Conservation (phyloP, 2,797 vertebrate species). For the Darevskia mixta region DNA sequence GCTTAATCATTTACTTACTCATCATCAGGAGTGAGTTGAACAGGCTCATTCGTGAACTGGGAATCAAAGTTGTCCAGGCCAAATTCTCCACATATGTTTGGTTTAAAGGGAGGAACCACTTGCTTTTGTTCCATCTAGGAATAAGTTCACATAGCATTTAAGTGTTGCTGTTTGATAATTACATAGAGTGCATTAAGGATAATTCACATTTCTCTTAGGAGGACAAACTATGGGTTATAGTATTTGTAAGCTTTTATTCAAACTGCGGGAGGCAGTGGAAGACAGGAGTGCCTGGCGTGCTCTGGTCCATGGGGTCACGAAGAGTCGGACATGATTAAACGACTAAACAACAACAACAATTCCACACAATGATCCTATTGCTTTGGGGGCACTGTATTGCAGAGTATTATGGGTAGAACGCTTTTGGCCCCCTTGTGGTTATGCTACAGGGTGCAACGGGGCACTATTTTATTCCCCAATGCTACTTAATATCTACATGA, state of each 20-base stretch:
- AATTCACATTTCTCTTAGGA: neutral
- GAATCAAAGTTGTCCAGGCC: constrained; percentile 98
- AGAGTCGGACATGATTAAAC: no score
- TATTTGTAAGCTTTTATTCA: neutral
- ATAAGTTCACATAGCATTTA: constrained; percentile 51
- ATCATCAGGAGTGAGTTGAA: constrained; percentile 97
- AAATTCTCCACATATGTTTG: constrained; percentile 98
- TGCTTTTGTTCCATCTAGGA: constrained; percentile 98
- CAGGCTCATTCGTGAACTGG: constrained; percentile 98
- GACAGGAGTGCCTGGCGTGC: no score
- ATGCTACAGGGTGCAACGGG: no score
- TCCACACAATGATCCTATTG: neutral
- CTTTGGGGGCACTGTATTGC: no score
- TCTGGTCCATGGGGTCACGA: no score
- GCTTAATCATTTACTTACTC: constrained; percentile 87
- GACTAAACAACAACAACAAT: no score
- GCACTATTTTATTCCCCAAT: neutral
- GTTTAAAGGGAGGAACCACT: constrained; percentile 98
- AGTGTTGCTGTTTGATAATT: neutral
- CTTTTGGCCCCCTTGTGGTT: no score
- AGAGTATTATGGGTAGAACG: no score
- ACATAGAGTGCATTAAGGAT: neutral
- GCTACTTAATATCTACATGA: neutral
- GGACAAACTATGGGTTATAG: neutral
- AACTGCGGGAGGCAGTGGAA: no score